Base-by-base conservation (phyloP, 1,140 invertebrate genomes). In the Samia ricini region DNA sequence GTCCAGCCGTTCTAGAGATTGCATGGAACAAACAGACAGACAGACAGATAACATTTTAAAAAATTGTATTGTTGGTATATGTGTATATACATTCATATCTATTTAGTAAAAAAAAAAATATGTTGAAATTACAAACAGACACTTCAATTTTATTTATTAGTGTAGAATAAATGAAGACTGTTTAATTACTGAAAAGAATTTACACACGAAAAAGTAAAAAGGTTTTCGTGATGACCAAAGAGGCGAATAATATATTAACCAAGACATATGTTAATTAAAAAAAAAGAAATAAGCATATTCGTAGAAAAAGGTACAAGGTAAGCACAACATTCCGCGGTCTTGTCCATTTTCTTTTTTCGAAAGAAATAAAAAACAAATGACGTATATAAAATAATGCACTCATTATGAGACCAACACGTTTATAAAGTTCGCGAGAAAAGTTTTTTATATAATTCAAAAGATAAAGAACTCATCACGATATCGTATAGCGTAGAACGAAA, bases 331-430 rank as follows among this genome's bases (percentile, higher is more conserved):
- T 55, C 42, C 29, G 56, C 42, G 15, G 50, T 26, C 22, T 51
- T 55, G n/a, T 21, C 21, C 15, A 57, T 63, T 55, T 26, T 24
- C 23, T 57, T 55, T 48, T 24, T 24, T 59, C 8, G 24, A n/a
- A n/a, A n/a, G n/a, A n/a, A n/a, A 60, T 64, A 64, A 66, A 61
- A 56, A 57, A 61, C 26, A 56, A 63, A 62, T 12, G 36, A 48
- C 24, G 19, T 54, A 58, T 12, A 24, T 1, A 52, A 58, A 64
- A 60, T 62, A 67, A 71, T 49, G 66, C 65, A 68, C 68, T 71
- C 69, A 68, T 68, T 68, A 71, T 63, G 52, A 33, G 24, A 42
- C 65, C 69, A 71, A 71, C 63, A 71, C 69, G 60, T 63, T 56
- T 48, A 55, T 54, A 63, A 64, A 63, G 60, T 56, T 64, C 60